Conservation (phyloP, 2,888 invertebrate genomes). For the Halictus quadricinctus region DNA sequence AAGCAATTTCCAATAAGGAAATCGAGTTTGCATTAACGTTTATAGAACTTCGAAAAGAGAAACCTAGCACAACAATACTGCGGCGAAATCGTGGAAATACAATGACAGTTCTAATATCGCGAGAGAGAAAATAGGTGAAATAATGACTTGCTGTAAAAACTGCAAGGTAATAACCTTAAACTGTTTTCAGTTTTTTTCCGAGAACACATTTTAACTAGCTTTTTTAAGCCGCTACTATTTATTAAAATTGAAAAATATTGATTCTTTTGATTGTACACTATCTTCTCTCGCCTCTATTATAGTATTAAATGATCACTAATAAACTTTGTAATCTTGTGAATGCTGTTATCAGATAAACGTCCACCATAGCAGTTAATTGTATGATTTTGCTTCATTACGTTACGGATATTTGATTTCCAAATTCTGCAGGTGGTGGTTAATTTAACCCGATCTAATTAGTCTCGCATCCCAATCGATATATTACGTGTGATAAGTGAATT, state of each 20-base stretch:
- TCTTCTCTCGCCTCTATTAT: not conserved
- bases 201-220: too few relatives aligned
- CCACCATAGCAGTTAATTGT: not conserved
- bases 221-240: too few relatives aligned
- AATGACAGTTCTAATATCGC: not conserved
- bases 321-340: not conserved
- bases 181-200: too few relatives aligned
- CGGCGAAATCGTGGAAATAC: not conserved
- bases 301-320: not conserved
- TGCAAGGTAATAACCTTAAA: not conserved
- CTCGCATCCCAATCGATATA: not conserved
- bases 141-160: not conserved
- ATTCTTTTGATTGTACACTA: not conserved
- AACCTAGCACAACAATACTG: not conserved
- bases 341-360: not conserved
- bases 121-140: too few relatives aligned
- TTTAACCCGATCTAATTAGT: not conserved
- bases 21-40: not conserved
- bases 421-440: not conserved
- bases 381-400: not conserved
- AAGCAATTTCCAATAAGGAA: conserved; percentile 1
- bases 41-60: not conserved
- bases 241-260: too few relatives aligned
- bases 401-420: not conserved
- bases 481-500: not conserved